Evolutionary conservation across 2,888 invertebrate genomes (phyloP), one percentile per base, ranked within the genome.

Genomic region (Acanthococcus lagerstroemiae): DNA sequence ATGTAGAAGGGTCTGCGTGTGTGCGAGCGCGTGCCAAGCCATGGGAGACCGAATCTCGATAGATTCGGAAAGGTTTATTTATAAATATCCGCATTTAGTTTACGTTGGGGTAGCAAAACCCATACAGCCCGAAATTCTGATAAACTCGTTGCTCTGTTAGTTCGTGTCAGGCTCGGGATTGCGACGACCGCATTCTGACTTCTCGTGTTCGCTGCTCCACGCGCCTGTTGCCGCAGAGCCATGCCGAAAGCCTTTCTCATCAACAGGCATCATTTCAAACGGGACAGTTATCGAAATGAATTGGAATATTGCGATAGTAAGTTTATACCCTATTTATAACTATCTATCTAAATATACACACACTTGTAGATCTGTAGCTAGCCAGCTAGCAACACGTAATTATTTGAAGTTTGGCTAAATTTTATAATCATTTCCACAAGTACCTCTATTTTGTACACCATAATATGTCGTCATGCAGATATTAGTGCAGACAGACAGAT

Each of bases 41-140:
- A 63, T 22, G 22, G 52, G 52, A 52, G 52, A 22, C 19, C 19
- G 12, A 52, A 52, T 52, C n/a, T 26, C 50, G 50, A 58, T 45
- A 55, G 15, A 22, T 22, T 22, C 22, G 22, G 37, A 17, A 54
- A 63, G 63, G 63, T 63, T 63, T 61, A 61, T 61, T 61, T 63
- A 63, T 63, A 63, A 63, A 63, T 63, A 63, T 52, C 63, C 61
- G 37, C 44, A 63, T 63, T 63, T 63, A 58, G 58, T 52, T 63
- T 52, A 52, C 50, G 44, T 30, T 30, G 37, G 57, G 57, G 27
- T 57, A 21, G 21, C 15, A 12, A 21, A 37, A 19, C 30, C 17
- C n/a, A n/a, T n/a, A n/a, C n/a, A n/a, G n/a, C n/a, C n/a, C 19
- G 55, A 55, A 26, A 17, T 17, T 26, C 24, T n/a, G n/a, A n/a